phyloP scores from a whole-genome alignment of 2,797 vertebrate genomes.

The Poecilia wingei region DNA sequence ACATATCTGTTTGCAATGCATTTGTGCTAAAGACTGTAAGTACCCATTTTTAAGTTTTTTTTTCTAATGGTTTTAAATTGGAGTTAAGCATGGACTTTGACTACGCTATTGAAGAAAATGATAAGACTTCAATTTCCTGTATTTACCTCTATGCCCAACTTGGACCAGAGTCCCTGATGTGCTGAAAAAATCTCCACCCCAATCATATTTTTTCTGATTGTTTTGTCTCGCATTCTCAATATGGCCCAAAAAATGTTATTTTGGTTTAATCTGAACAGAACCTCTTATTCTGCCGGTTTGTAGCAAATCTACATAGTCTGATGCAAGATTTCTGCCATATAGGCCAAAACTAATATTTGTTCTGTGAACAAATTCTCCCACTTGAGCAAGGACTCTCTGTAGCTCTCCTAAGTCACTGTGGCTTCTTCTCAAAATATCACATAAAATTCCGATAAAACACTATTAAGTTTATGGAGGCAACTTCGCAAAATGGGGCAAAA shows the following conservation, averaged over 20 bases:
- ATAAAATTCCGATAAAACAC: neutral
- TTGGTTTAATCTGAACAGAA: neutral
- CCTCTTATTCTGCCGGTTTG: neutral
- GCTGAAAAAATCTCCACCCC: neutral
- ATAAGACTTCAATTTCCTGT: neutral
- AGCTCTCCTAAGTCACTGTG: neutral
- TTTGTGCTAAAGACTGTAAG: neutral
- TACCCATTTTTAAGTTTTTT: neutral
- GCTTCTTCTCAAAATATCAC: neutral
- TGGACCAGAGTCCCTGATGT: neutral
- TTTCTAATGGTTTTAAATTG: neutral
- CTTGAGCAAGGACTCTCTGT: neutral
- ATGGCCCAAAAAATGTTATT: neutral
- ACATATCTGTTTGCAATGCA: neutral
- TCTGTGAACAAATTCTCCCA: neutral
- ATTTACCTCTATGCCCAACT: neutral
- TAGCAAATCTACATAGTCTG: neutral
- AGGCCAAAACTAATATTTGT: too few relatives aligned
- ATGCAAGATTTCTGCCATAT: neutral
- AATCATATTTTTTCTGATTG: neutral
- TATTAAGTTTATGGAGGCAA: neutral
- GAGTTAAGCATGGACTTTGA: neutral
- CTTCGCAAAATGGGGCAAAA: neutral
- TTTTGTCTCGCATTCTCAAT: neutral
- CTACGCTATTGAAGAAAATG: neutral